Base-by-base conservation (phyloP, 1,140 invertebrate species). In the Caenorhabditis latens region DNA sequence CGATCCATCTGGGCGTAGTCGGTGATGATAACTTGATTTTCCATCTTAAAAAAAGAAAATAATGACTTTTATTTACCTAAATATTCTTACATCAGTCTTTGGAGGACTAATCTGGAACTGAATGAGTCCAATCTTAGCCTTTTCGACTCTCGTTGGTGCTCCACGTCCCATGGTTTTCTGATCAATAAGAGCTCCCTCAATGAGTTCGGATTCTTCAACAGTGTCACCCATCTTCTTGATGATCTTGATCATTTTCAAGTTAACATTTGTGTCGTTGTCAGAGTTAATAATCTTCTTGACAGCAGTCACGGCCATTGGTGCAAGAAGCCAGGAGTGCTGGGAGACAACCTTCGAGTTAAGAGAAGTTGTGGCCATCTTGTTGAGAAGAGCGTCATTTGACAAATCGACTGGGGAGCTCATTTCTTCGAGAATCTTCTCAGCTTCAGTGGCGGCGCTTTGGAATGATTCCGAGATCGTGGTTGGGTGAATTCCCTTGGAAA, bases 101-200 rank as follows among this genome's bases (percentile, higher is more conserved):
- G 98, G 98, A 85, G 98, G 97, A 61, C 98, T 99, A 93, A 99
- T 97, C 93, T 98, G 99, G 93, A 99, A 99, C 93, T 99, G 98
- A 90, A 99, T 99, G 0, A 99, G 95, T 88, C 97, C 98, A 94
- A 99, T 98, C 94, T 98, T 99, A 4, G 97, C 98, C 93, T 99
- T 99, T 93, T 99, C 98, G 88, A 99, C 94, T 91, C 95, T 95
- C 89, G 95, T 96, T 1, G 97, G 97, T 6, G 97, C 97, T 93
- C 96, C 97, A 58, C 96, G 95, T 75, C 94, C 94, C 91, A 97
- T 97, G 32, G 96, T 95, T 93, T 95, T 96, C 91, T 97, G 96
- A 55, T 96, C 96, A 88, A 99, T 97, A 2, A 99, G 96, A 75
- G 99, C 94, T 42, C 98, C 98, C 85, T 99, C 96, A 85, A 99